These are phyloP conservation scores for Megatriorchis doriae DNA, from an alignment of 2,113 vertebrate genomes.

Conservation along the genomic window DNA sequence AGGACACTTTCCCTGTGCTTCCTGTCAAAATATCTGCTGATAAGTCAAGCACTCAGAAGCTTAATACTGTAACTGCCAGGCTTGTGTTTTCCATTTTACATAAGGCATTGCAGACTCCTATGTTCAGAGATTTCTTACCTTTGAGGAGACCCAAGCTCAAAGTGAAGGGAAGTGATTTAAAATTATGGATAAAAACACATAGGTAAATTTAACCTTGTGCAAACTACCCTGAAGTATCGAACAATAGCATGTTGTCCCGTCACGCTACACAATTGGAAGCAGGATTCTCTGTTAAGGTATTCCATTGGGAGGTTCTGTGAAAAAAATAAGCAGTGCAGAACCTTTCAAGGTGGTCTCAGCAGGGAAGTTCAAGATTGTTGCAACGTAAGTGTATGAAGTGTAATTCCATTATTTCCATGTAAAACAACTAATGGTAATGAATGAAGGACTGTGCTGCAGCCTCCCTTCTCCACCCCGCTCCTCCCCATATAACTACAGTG, in stretches of 20 bases:
- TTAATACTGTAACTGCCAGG: neutral
- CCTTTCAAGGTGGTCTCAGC: neutral
- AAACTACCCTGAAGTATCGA: neutral
- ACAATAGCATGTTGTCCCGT: neutral
- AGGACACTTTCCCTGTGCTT: neutral
- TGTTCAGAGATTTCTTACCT: neutral
- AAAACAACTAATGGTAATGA: neutral
- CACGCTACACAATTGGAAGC: neutral
- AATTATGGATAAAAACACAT: neutral
- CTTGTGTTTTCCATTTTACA: slow-evolving; percentile 24
- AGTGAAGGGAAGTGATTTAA: neutral
- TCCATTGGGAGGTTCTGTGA: neutral
- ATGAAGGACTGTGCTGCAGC: neutral
- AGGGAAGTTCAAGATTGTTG: neutral
- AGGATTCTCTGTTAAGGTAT: neutral
- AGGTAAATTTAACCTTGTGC: neutral
- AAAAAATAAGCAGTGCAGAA: neutral
- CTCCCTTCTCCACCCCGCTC: neutral
- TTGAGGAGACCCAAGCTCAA: neutral
- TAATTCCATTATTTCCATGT: neutral
- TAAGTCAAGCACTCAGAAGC: slow-evolving; percentile 22
- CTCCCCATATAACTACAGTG: neutral
- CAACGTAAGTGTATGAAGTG: neutral
- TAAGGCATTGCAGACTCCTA: neutral
- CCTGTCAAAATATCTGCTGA: neutral